phyloP scores from a whole-genome alignment of 2,888 invertebrate species.

The Chouioia cunea region DNA sequence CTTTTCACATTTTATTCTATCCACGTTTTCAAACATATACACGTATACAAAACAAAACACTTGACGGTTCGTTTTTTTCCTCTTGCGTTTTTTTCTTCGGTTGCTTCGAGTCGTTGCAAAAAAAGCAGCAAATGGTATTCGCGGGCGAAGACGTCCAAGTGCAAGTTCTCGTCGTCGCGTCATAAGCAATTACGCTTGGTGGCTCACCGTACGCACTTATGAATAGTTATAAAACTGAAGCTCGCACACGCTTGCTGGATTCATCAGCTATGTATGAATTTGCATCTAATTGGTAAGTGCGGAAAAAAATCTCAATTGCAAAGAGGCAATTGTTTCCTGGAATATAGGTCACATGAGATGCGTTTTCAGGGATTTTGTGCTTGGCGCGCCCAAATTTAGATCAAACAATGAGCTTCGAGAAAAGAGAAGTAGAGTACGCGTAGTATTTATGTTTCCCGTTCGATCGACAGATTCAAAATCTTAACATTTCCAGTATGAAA shows the following conservation, averaged over 20 bases:
- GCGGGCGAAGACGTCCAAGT: constrained; percentile 32
- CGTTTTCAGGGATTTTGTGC: not conserved
- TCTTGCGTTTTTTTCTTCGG: too few relatives aligned
- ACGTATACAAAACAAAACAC: too few relatives aligned
- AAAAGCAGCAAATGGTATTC: not conserved
- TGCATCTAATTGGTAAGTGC: constrained; percentile 23
- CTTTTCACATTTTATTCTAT: too few relatives aligned
- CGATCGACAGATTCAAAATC: too few relatives aligned
- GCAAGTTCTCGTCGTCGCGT: constrained; percentile 32
- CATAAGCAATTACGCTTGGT: constrained; percentile 31
- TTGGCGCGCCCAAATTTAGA: not conserved
- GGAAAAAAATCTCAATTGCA: constrained; percentile 23
- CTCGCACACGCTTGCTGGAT: not conserved
- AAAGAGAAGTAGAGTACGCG: too few relatives aligned
- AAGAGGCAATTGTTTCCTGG: constrained; percentile 12
- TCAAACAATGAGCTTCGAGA: too few relatives aligned
- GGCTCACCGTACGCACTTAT: constrained; percentile 7
- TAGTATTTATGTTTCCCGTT: too few relatives aligned
- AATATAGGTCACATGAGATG: constrained; percentile 17
- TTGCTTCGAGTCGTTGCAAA: not conserved
- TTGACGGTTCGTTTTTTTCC: too few relatives aligned
- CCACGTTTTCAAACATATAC: too few relatives aligned
- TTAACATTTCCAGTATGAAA: too few relatives aligned
- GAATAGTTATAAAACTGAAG: constrained; percentile 36
- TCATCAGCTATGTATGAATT: constrained; percentile 10